Percentiles rank a stretch among this genome's conserved stretches.
Evolutionary conservation across 2,113 vertebrate species (phyloP).

Genomic region (Epinephelus fuscoguttatus): DNA sequence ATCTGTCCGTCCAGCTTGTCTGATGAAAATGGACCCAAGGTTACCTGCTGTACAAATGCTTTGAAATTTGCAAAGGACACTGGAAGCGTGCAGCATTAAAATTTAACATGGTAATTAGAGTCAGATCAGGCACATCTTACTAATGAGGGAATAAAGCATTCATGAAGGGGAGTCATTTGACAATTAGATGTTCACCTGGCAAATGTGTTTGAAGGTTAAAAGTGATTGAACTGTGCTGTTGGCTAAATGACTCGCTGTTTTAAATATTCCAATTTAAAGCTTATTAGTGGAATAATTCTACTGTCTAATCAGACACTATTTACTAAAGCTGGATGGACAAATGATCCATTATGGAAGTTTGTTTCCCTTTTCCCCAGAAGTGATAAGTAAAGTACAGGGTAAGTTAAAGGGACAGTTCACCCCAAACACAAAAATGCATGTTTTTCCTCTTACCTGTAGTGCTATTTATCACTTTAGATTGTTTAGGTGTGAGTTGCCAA

Average conservation of each 20-base stretch:
- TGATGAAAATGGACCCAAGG: not conserved
- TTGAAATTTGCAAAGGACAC: not conserved
- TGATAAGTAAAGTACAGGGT: not conserved
- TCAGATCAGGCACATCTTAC: not conserved
- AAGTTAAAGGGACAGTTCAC: not conserved
- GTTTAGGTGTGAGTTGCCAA: too few relatives aligned
- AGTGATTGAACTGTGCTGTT: not conserved
- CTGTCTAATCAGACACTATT: not conserved
- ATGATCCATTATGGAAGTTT: not conserved
- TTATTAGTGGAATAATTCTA: not conserved
- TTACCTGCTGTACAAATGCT: not conserved
- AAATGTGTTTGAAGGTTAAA: not conserved
- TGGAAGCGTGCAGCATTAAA: constrained; percentile 7
- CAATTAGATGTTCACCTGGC: not conserved
- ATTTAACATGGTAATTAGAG: constrained; percentile 2
- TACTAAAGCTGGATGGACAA: not conserved
- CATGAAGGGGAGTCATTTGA: constrained; percentile 6
- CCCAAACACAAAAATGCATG: too few relatives aligned
- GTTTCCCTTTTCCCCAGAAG: not conserved
- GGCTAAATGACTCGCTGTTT: not conserved
- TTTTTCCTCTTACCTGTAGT: too few relatives aligned
- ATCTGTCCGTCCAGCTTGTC: not conserved
- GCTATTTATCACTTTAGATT: too few relatives aligned
- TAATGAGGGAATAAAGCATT: constrained; percentile 17
- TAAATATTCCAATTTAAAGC: not conserved